Percentiles rank a stretch among this genome's conserved stretches.
Evolutionary conservation across 2,797 vertebrate genomes (phyloP).

Genomic region (Trematomus bernacchii): DNA sequence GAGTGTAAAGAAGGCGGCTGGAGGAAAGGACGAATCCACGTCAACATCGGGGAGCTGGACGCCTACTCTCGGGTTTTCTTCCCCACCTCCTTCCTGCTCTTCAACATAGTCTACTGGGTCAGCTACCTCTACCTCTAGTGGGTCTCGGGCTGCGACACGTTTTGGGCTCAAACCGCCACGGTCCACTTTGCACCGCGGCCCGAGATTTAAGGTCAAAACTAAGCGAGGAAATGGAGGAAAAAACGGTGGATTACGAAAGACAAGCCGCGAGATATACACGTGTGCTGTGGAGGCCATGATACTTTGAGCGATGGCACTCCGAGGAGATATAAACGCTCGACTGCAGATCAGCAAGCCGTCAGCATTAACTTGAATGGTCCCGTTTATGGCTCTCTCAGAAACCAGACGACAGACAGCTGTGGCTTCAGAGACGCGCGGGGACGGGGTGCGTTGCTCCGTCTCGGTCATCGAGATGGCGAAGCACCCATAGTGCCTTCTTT

Average conservation of each 20-base stretch:
- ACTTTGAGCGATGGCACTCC: slow-evolving; percentile 23
- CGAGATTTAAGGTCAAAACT: slow-evolving; percentile 37
- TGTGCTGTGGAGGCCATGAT: slow-evolving; percentile 6
- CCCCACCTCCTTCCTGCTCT: slow-evolving; percentile 96
- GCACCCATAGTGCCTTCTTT: slow-evolving; percentile 89
- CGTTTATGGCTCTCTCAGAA: slow-evolving; percentile 34
- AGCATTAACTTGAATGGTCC: slow-evolving; percentile 23
- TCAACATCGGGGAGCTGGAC: slow-evolving; percentile 95
- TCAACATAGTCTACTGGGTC: slow-evolving; percentile 99
- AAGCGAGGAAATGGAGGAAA: slow-evolving; percentile 29
- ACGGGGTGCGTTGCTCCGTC: slow-evolving; percentile 45
- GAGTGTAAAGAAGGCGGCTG: slow-evolving; percentile 95
- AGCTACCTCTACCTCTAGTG: slow-evolving; percentile 97
- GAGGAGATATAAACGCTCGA: slow-evolving; percentile 22
- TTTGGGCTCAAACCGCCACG: slow-evolving; percentile 20
- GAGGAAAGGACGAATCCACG: slow-evolving; percentile 92
- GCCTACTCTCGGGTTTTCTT: slow-evolving; percentile 97
- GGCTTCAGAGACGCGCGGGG: slow-evolving; percentile 45
- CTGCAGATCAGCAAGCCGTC: slow-evolving; percentile 30
- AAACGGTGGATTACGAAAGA: slow-evolving; percentile 21
- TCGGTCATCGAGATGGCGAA: slow-evolving; percentile 66
- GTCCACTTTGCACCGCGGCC: slow-evolving; percentile 37
- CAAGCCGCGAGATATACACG: not conserved
- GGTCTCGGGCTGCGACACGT: not conserved
- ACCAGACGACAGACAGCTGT: slow-evolving; percentile 37